Conservation (phyloP, 2,797 vertebrate genomes). For the Picus viridis region DNA sequence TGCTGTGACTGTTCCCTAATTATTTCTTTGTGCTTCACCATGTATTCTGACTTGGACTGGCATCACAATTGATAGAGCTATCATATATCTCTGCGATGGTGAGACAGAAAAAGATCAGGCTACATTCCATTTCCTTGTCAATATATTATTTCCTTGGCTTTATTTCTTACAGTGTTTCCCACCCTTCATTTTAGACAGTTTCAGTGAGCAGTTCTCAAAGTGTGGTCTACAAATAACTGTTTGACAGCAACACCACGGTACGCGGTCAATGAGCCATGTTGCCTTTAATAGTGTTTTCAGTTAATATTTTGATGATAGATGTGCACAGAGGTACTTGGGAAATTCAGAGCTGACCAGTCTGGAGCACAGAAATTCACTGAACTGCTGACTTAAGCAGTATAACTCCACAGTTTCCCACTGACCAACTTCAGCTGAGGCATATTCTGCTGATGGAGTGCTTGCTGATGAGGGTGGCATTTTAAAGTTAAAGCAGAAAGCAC, state of each 20-base stretch:
- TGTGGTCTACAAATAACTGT: constrained; percentile 51
- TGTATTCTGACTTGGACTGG: constrained; percentile 48
- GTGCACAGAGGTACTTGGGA: neutral
- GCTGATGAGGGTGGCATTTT: constrained; percentile 9
- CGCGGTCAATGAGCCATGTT: constrained; percentile 51
- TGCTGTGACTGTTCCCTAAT: constrained; percentile 54
- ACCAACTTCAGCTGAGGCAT: neutral
- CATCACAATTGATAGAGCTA: constrained; percentile 48
- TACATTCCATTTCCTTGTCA: constrained; percentile 52
- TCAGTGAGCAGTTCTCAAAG: constrained; percentile 51
- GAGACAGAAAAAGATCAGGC: constrained; percentile 32
- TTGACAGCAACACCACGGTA: constrained; percentile 33
- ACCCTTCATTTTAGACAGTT: constrained; percentile 61
- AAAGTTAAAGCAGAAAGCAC: constrained; percentile 20
- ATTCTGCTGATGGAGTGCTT: constrained; percentile 3
- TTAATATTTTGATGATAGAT: constrained; percentile 60
- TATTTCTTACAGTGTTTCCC: constrained; percentile 50
- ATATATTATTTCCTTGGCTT: constrained; percentile 47
- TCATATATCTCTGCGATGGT: constrained; percentile 43
- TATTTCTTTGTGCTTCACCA: constrained; percentile 63
- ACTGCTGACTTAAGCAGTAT: neutral
- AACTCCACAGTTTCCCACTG: neutral
- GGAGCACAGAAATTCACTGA: neutral
- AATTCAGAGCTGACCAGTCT: constrained; percentile 16
- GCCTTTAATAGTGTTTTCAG: constrained; percentile 46